Evolutionary conservation across 2,113 vertebrate species (phyloP).

Genomic region (Octodon degus): DNA sequence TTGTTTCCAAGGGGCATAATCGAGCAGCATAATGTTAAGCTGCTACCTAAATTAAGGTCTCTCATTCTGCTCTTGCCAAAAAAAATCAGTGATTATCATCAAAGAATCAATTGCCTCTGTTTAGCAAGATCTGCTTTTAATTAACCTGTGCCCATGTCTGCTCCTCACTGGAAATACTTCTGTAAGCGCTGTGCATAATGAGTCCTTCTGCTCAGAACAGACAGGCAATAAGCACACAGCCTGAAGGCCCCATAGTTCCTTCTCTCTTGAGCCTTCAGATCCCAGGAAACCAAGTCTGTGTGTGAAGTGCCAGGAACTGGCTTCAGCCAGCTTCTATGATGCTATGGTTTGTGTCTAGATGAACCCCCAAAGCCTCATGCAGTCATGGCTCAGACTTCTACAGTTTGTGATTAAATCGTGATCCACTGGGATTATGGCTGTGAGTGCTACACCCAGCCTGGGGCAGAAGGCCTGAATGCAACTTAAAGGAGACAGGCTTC

Average conservation of each 20-base stretch:
- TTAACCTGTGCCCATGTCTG: conserved; percentile 58
- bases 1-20: neutral
- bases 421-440: no score
- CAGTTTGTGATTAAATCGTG: no score
- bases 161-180: neutral
- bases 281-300: neutral
- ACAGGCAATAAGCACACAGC: neutral
- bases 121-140: conserved; percentile 65
- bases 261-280: neutral
- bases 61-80: conserved; percentile 42
- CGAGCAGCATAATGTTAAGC: neutral
- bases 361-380: no score
- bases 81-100: conserved; percentile 67
- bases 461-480: no score
- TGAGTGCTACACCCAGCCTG: no score
- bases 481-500: no score
- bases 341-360: no score
- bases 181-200: neutral
- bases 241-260: neutral
- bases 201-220: neutral
- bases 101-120: conserved; percentile 60
- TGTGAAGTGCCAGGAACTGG: no score
- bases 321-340: neutral
- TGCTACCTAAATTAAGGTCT: conserved; percentile 40
- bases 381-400: no score